A percentile compares a stretch with the other conserved stretches of the same genome.
These are phyloP conservation scores for Aphrophora alni DNA, from an alignment of 2,888 invertebrate genomes.

Conservation along the genomic window DNA sequence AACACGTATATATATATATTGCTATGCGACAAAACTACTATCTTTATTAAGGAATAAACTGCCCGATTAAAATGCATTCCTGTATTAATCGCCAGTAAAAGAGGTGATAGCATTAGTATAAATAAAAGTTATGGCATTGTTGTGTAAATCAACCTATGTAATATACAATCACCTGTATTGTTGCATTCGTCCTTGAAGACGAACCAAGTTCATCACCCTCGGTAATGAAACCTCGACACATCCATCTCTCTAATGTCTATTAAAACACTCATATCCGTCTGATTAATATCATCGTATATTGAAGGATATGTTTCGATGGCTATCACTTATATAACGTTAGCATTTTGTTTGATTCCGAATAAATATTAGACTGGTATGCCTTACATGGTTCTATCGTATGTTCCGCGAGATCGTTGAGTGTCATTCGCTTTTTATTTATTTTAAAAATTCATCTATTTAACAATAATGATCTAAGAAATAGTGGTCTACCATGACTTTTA, in stretches of 20 bases:
- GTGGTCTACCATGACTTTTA: neutral
- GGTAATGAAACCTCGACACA: neutral
- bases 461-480: neutral
- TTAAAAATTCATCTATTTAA: neutral
- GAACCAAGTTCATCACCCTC: neutral
- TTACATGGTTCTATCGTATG: neutral
- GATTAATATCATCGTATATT: neutral
- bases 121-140: neutral
- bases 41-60: too few relatives aligned
- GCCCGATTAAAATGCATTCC: neutral
- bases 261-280: neutral
- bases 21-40: too few relatives aligned
- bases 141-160: neutral
- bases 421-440: neutral
- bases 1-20: too few relatives aligned
- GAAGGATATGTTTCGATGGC: neutral
- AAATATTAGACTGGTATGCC: neutral
- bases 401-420: neutral
- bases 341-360: neutral
- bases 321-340: neutral
- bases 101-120: neutral
- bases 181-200: neutral
- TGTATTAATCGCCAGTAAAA: neutral
- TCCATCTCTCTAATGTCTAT: neutral
- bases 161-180: neutral